These are phyloP conservation scores for Drosophila sp. DNA, from an alignment of 1,140 invertebrate species.

Conservation along the genomic window DNA sequence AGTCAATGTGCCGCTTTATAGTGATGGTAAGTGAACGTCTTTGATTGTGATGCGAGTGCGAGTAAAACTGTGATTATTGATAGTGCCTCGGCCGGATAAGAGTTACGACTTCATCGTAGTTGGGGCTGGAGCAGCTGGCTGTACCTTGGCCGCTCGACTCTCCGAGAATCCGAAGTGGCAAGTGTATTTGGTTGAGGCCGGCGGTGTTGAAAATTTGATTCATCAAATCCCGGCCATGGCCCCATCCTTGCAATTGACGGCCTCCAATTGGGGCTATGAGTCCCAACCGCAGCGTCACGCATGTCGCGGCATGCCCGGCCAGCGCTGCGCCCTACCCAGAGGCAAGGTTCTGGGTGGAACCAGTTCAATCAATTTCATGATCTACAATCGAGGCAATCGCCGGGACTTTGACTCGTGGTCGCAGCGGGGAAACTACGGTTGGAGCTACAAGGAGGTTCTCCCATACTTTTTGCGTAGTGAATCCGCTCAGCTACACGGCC, in stretches of 20 bases:
- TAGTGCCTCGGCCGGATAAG: constrained; percentile 50
- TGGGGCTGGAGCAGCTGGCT: constrained; percentile 92
- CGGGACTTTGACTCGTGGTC: constrained; percentile 91
- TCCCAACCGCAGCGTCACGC: constrained; percentile 87
- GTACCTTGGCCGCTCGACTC: constrained; percentile 92
- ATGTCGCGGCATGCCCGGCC: constrained; percentile 84
- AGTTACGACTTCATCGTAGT: constrained; percentile 93
- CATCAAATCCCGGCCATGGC: constrained; percentile 87
- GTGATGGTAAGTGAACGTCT: constrained; percentile 48
- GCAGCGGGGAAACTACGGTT: constrained; percentile 87
- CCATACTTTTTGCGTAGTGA: constrained; percentile 88
- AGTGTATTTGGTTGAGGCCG: constrained; percentile 87
- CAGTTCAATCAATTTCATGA: constrained; percentile 93
- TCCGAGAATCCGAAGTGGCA: constrained; percentile 83
- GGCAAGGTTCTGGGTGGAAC: constrained; percentile 89
- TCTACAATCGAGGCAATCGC: constrained; percentile 92
- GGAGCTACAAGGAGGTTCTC: constrained; percentile 89
- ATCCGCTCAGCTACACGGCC: constrained; percentile 84
- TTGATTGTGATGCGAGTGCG: no score
- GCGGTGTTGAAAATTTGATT: constrained; percentile 88
- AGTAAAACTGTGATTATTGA: not conserved
- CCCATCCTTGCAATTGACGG: constrained; percentile 84
- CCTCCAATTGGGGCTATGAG: constrained; percentile 88
- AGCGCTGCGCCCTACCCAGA: constrained; percentile 85
- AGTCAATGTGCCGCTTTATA: constrained; percentile 58